Conservation (phyloP, 2,888 invertebrate genomes). For the Mesopsocus fuscifrons region DNA sequence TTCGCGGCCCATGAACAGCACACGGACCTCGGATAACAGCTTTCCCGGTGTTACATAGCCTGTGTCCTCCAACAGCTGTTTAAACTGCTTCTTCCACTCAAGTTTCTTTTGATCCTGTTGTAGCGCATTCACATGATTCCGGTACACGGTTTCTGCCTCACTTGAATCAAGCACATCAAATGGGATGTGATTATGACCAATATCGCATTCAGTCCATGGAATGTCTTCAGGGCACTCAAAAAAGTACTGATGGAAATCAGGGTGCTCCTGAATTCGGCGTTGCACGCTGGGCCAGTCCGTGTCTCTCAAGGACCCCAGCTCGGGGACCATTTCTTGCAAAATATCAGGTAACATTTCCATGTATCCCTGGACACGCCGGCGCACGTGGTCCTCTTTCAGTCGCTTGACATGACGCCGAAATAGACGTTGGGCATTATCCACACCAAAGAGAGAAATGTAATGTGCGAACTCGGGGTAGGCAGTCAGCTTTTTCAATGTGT, state of each 20-base stretch:
- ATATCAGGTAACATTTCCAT: conserved; percentile 59
- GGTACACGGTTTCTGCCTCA: conserved; percentile 83
- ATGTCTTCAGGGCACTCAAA: conserved; percentile 61
- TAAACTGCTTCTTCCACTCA: conserved; percentile 92
- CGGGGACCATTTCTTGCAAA: conserved; percentile 58
- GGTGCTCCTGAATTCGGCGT: conserved; percentile 69
- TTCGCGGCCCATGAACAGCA: conserved; percentile 83
- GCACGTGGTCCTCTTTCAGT: conserved; percentile 61
- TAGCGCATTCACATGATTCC: conserved; percentile 75
- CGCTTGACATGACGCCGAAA: conserved; percentile 63
- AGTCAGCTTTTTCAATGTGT: conserved; percentile 66
- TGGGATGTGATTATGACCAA: conserved; percentile 49
- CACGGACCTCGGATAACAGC: conserved; percentile 70
- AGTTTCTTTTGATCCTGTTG: conserved; percentile 82
- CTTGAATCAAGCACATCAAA: conserved; percentile 79
- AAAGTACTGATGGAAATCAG: conserved; percentile 87
- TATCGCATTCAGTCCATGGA: conserved; percentile 58
- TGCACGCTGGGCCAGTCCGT: conserved; percentile 79
- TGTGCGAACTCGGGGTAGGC: conserved; percentile 78
- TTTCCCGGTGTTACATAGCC: conserved; percentile 94
- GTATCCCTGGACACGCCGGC: conserved; percentile 54
- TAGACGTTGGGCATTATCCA: conserved; percentile 42
- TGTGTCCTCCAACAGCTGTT: conserved; percentile 78
- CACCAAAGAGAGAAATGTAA: conserved; percentile 73
- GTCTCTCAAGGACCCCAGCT: conserved; percentile 44